Base-by-base conservation (phyloP, 2,797 vertebrate genomes). In the Anas flavirostris region DNA sequence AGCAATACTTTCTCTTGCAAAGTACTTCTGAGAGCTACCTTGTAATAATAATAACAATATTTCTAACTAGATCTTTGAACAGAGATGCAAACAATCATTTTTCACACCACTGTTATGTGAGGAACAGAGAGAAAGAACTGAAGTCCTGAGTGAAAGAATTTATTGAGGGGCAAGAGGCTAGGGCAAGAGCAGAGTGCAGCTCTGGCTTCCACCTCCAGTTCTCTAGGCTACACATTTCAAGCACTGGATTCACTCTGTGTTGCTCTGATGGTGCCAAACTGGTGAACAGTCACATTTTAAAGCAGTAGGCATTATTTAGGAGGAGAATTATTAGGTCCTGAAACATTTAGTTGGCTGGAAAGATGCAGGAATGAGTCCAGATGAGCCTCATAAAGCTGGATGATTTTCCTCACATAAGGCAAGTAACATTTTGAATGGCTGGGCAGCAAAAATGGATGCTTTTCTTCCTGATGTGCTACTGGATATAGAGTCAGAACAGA, bases 1-100 rank as follows among this genome's bases (percentile, higher is more conserved):
- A 16, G 43, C 10, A 73, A 28, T 86, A 64, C 68, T 91, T 91
- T 53, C 17, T 86, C 82, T 77, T 74, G 44, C 35, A 80, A 90
- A 86, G 31, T 72, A 58, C 53, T 82, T 41, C 46, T 56, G 37
- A 82, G 62, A 64, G 22, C 52, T 70, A 41, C 19, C 19, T 56
- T 46, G 14, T 48, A 50, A 26, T 26, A 66, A 5, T 18, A 50
- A 10, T 28, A 84, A 66, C 5, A 43, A 2, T 18, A 67, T 6
- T 46, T 86, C 39, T 73, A 53, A 50, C 58, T 58, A 67, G 12
- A 35, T 66, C 53, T 89, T 68, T 64, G 72, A 74, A 50, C 5
- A 81, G 56, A 83, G 22, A 26, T 23, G 37, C 7, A 35, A 26
- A 6, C 37, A 46, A 8, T 46, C 23, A 18, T 74, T 84, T 52